Percentiles rank a stretch among this genome's conserved stretches.
Evolutionary conservation across 2,797 vertebrate genomes (phyloP).

Genomic region (Poecilia velifera): DNA sequence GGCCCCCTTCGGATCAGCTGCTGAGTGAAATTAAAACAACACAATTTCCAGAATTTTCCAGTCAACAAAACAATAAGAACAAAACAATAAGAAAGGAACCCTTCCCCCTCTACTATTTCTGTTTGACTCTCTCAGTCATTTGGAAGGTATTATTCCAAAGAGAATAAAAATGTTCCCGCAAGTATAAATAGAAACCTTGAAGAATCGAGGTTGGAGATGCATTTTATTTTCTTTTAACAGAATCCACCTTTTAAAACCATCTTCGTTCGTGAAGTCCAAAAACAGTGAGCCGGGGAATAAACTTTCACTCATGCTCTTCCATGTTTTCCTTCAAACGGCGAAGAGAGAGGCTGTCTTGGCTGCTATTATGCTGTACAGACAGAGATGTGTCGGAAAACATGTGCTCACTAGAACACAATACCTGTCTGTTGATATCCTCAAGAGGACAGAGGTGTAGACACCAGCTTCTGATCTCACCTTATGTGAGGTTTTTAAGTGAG

Average conservation of each 20-base stretch:
- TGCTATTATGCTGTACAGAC: slow-evolving; percentile 71
- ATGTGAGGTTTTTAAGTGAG: background rate
- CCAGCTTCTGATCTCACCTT: background rate
- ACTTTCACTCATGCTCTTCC: slow-evolving; percentile 76
- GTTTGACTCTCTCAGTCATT: slow-evolving; percentile 50
- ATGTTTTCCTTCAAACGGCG: slow-evolving; percentile 76
- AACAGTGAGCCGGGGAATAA: slow-evolving; percentile 72
- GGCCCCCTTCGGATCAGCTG: slow-evolving; percentile 23
- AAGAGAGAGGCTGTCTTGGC: slow-evolving; percentile 76
- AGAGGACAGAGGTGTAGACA: slow-evolving; percentile 50
- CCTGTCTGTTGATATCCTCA: slow-evolving; percentile 64
- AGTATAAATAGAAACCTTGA: slow-evolving; percentile 74
- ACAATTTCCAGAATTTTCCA: slow-evolving; percentile 48
- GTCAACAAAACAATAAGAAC: slow-evolving; percentile 60
- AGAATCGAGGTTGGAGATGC: slow-evolving; percentile 64
- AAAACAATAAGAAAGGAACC: slow-evolving; percentile 70
- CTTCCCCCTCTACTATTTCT: slow-evolving; percentile 31
- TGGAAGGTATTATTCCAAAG: slow-evolving; percentile 58
- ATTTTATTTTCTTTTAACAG: slow-evolving; percentile 64
- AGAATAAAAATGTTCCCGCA: slow-evolving; percentile 66
- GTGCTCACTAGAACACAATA: slow-evolving; percentile 72
- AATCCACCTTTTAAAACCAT: slow-evolving; percentile 70
- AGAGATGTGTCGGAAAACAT: slow-evolving; percentile 78
- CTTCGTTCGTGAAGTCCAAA: slow-evolving; percentile 69
- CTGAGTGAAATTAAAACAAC: slow-evolving; percentile 33